These are phyloP conservation scores for Nothobranchius furzeri DNA, from an alignment of 2,113 vertebrate genomes.

Conservation along the genomic window DNA sequence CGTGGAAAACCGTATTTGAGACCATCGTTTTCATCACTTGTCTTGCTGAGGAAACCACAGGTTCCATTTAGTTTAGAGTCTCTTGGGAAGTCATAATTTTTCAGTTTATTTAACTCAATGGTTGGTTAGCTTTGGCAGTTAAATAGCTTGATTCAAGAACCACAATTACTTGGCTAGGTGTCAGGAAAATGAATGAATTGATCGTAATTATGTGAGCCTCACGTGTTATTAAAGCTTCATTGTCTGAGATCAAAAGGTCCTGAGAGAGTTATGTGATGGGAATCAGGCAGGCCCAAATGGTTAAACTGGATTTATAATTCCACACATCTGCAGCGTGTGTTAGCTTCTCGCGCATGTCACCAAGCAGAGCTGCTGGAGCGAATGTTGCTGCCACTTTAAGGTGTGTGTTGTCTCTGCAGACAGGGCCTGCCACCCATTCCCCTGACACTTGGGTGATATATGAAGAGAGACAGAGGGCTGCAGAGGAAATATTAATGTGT, in stretches of 20 bases:
- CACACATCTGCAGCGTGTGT: slow-evolving; percentile 11
- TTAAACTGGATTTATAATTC: slow-evolving; percentile 8
- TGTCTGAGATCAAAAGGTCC: neutral
- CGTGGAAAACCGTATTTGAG: too few species aligned
- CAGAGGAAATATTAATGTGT: slow-evolving; percentile 57
- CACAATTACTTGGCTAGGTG: neutral
- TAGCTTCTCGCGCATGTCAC: slow-evolving; percentile 10
- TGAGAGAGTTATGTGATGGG: neutral
- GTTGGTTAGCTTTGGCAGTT: neutral
- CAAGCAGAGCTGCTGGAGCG: slow-evolving; percentile 22
- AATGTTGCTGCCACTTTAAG: slow-evolving; percentile 38
- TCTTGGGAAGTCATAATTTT: neutral
- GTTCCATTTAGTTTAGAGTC: too few species aligned
- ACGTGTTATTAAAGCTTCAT: neutral
- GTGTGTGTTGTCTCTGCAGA: slow-evolving; percentile 57
- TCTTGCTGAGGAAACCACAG: too few species aligned
- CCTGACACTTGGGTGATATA: slow-evolving; percentile 65
- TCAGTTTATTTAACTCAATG: neutral
- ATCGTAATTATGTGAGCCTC: neutral
- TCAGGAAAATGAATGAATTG: too few species aligned
- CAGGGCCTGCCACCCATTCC: slow-evolving; percentile 58
- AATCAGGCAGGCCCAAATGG: neutral
- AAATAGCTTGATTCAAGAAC: neutral
- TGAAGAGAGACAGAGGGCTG: slow-evolving; percentile 60
- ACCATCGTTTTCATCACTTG: too few species aligned